A percentile compares a stretch with the other conserved stretches of the same genome.
These are phyloP conservation scores for Falco columbarius DNA, from an alignment of 2,797 vertebrate genomes.

Conservation along the genomic window DNA sequence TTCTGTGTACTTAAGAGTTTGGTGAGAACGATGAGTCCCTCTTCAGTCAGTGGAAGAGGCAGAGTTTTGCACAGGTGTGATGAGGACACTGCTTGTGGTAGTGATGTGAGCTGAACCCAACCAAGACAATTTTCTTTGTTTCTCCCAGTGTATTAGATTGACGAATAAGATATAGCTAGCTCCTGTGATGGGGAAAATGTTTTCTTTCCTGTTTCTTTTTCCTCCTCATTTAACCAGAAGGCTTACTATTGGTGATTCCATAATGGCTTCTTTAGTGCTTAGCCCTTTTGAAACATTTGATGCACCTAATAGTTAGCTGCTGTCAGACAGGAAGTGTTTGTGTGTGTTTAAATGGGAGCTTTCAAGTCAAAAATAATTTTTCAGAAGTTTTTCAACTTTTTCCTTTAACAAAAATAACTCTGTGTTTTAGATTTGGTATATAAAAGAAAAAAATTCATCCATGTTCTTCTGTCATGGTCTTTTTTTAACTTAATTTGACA, in stretches of 20 bases:
- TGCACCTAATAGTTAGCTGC: not conserved
- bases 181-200: not conserved
- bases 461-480: not conserved
- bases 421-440: not conserved
- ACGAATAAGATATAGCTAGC: not conserved
- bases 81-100: no score
- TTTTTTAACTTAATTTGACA: not conserved
- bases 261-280: not conserved
- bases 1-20: not conserved
- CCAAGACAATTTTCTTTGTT: not conserved
- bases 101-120: not conserved
- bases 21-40: not conserved
- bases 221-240: not conserved
- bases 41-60: not conserved
- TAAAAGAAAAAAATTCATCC: not conserved
- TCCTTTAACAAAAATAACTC: not conserved
- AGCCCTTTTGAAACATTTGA: not conserved
- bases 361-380: not conserved
- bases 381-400: not conserved
- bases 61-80: rapidly evolving
- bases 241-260: not conserved
- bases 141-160: not conserved
- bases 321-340: not conserved
- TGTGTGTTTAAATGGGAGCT: not conserved
- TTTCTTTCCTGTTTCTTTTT: not conserved